Evolutionary conservation across 1,140 invertebrate genomes (phyloP), one percentile per base, ranked within the genome.

Genomic region (Apis laboriosa): DNA sequence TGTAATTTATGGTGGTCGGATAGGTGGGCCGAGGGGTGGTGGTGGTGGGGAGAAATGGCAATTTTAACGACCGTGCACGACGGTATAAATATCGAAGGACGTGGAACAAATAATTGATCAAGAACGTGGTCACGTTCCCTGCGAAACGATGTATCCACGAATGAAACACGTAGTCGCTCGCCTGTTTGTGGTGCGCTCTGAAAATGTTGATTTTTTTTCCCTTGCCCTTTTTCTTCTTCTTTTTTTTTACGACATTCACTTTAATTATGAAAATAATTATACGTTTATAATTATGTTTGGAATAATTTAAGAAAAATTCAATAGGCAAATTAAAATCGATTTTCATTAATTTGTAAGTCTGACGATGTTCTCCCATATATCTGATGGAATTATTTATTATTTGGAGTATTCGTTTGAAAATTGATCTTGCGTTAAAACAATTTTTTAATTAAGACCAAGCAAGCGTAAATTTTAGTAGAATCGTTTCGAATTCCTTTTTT

Each of bases 81-180:
- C 64, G 63, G 74, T 56, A 77, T 70, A 70, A 83, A 83, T 83
- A 76, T 81, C 80, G 63, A 81, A 76, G 80, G 55, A 76, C 73
- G 60, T 51, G 80, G 80, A 68, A 68, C 63, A 76, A 81, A 81
- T 81, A 76, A 81, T 81, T 76, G 80, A 81, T 81, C 73, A 24
- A 53, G 73, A 68, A 60, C 63, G 24, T 53, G 64, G 72, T 58
- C 63, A 67, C 53, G 43, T 81, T 76, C 68, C 72, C 63, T 66
- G 51, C 24, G 79, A 67, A 53, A 17, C 63, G 72, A 73, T 80
- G 51, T 70, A 43, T 79, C 24, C 19, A 24, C 28, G 21, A 53
- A 58, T n/a, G 66, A 53, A 43, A 71, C 77, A 34, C 21, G 43
- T 21, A 58, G 43, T 13, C 19, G 28, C 24, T 55, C 21, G 51